phyloP scores from a whole-genome alignment of 2,888 invertebrate species.

The Nebria brevicollis region DNA sequence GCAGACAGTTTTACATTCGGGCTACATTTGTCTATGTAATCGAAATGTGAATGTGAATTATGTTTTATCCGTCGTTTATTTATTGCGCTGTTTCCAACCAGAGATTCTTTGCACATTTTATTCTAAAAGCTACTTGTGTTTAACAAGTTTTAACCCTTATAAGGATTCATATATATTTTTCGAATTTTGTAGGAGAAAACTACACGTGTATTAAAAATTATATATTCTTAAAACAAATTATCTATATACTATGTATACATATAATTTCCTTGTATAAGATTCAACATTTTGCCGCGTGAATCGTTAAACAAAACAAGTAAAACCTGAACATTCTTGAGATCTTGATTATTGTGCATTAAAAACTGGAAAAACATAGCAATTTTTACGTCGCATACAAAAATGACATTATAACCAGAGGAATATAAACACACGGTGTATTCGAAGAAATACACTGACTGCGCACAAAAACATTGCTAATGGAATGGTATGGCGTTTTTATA shows the following conservation, averaged over 20 bases:
- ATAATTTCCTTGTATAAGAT: no score
- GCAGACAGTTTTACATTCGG: not conserved
- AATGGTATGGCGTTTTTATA: not conserved
- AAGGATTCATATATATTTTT: not conserved
- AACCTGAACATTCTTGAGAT: not conserved
- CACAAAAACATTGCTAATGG: not conserved
- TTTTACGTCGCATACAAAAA: not conserved
- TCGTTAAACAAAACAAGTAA: not conserved
- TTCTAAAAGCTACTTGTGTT: not conserved
- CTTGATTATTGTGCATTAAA: not conserved
- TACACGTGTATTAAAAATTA: no score
- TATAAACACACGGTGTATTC: not conserved
- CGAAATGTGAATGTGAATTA: not conserved
- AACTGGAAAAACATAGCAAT: not conserved
- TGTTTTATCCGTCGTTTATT: not conserved
- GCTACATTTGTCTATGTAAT: slow-evolving; percentile 6
- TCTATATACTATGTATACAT: no score
- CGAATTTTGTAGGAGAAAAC: not conserved
- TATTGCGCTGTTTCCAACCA: not conserved
- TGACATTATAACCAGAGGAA: not conserved
- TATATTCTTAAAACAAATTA: no score
- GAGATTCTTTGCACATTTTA: not conserved
- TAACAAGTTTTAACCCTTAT: slow-evolving; percentile 1
- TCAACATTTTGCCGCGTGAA: not conserved
- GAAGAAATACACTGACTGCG: not conserved